phyloP scores from a whole-genome alignment of 2,113 vertebrate genomes.

The Diadophis punctatus region DNA sequence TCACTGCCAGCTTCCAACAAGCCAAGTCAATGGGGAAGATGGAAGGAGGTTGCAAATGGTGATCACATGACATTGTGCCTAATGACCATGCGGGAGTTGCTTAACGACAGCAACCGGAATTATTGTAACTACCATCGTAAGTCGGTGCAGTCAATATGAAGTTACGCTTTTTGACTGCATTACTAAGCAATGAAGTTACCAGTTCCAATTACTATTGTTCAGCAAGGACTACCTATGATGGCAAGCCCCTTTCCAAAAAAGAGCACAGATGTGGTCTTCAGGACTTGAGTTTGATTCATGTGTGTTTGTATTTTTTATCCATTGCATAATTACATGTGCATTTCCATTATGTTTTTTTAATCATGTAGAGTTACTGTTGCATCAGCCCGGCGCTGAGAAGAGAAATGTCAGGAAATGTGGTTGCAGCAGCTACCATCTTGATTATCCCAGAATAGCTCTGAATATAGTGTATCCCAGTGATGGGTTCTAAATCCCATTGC shows the following conservation, averaged over 20 bases:
- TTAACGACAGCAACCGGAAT: background rate
- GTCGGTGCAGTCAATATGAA: background rate
- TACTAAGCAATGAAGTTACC: background rate
- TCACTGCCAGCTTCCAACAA: background rate
- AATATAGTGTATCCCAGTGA: background rate
- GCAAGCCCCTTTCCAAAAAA: background rate
- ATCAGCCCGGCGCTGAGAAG: background rate
- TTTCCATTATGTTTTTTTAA: background rate
- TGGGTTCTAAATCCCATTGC: too few species aligned
- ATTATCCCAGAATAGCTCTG: background rate
- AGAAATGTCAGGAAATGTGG: background rate
- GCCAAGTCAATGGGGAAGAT: background rate
- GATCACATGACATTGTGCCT: background rate
- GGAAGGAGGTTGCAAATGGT: background rate
- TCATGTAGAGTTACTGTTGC: background rate
- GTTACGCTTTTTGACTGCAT: background rate
- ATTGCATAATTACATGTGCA: background rate
- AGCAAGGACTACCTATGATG: background rate
- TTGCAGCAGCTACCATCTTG: background rate
- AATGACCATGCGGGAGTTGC: background rate
- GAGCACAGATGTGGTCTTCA: background rate
- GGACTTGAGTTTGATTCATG: background rate
- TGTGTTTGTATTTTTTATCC: background rate
- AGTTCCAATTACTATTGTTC: background rate
- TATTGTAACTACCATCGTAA: background rate